These are phyloP conservation scores for Dusona sp. DNA, from an alignment of 2,888 invertebrate genomes.

Conservation along the genomic window DNA sequence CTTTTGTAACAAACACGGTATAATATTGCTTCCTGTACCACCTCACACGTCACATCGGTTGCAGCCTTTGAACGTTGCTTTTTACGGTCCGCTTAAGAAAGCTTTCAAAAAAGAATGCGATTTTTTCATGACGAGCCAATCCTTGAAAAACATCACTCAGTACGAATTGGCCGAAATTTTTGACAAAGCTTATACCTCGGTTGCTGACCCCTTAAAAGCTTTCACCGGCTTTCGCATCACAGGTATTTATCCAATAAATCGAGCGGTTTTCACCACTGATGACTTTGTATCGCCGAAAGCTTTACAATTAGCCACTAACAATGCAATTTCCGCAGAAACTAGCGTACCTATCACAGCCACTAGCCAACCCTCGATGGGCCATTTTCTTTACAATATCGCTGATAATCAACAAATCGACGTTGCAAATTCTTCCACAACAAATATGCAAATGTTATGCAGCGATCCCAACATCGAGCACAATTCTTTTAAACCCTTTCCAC, in stretches of 20 bases:
- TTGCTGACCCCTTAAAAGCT: constrained; percentile 63
- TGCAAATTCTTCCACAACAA: constrained; percentile 33
- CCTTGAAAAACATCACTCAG: constrained; percentile 67
- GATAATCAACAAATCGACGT: constrained; percentile 43
- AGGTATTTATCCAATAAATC: constrained; percentile 66
- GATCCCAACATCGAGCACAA: constrained; percentile 48
- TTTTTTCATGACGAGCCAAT: constrained; percentile 53
- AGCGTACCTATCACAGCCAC: background rate
- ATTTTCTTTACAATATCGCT: constrained; percentile 57
- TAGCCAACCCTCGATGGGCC: constrained; percentile 46
- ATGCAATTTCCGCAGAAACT: background rate
- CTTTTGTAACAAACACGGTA: constrained; percentile 69
- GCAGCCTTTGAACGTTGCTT: constrained; percentile 73
- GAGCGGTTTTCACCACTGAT: constrained; percentile 62
- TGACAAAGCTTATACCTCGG: constrained; percentile 60
- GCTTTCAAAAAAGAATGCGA: constrained; percentile 71
- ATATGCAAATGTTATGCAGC: constrained; percentile 52
- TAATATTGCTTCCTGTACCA: constrained; percentile 73
- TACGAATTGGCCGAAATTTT: constrained; percentile 68
- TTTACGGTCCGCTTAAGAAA: constrained; percentile 74
- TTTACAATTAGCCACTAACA: constrained; percentile 8
- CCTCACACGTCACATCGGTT: constrained; percentile 74
- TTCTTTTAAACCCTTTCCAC: constrained; percentile 64
- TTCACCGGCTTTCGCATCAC: constrained; percentile 62
- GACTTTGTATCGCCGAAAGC: constrained; percentile 60